Base-by-base conservation (phyloP, 2,888 invertebrate genomes). In the Apamea sordens region DNA sequence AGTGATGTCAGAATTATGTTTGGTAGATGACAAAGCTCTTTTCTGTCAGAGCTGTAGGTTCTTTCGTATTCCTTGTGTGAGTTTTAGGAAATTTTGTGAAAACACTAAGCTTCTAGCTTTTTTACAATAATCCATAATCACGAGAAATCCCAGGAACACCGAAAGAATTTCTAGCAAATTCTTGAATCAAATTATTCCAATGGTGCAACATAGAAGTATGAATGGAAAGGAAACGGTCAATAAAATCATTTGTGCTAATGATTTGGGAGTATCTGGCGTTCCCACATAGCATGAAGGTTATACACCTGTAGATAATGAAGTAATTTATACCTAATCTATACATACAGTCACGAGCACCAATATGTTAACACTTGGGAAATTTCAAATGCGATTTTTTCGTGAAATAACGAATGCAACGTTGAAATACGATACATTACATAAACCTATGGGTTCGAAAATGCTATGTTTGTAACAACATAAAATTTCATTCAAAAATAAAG, bases 171-270 rank as follows among this genome's bases (percentile, higher is more conserved):
- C 64, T 15, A 53, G 15, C 24, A 69, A 65, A 69, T 56, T 65
- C 21, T 32, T 41, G 8, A 8, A 41, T 56, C 8, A 65, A 47
- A 28, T 56, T 67, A 73, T 44, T 67, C 21, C 4, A 47, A 83
- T 56, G 36, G 15, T 50, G 24, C 36, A 63, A 67, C 15, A 68
- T 72, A 67, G 73, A 69, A n/a, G 36, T 41, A 36, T 69, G 84
- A 84, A 84, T 80, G 44, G 50, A 77, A 50, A 75, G 77, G 81
- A 84, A 73, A 73, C 32, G 32, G 63, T 36, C 75, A 75, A 76
- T 81, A 80, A 84, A 84, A 80, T 67, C 53, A 61, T 63, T 69
- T 28, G 28, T 41, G 36, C 28, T 74, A 73, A 73, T 75, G 21
- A 76, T 73, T 79, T 70, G 36, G 28, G 28, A 64, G 68, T 53